Evolutionary conservation across 2,113 vertebrate genomes (phyloP).

Genomic region (Odontesthes bonariensis): DNA sequence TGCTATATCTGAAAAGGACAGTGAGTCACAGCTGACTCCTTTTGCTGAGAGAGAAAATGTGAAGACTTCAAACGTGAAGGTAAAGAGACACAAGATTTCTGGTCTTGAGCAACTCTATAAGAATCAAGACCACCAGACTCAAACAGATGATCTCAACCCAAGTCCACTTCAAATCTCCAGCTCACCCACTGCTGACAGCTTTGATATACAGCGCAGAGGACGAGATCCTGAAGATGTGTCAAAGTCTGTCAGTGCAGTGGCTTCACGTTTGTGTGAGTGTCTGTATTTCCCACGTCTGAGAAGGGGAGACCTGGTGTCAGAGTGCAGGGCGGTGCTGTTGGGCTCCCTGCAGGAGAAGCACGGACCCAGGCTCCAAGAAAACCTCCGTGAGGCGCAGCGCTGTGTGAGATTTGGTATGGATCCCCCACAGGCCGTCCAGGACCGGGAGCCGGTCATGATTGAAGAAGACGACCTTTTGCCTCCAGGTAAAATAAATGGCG

Average conservation of each 20-base stretch:
- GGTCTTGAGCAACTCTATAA: slow-evolving; percentile 28
- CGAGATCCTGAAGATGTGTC: not conserved
- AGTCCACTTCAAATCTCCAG: slow-evolving; percentile 10
- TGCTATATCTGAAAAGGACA: slow-evolving; percentile 6
- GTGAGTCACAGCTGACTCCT: slow-evolving; percentile 15
- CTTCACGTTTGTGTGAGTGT: slow-evolving; percentile 68
- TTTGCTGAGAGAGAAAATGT: slow-evolving; percentile 10
- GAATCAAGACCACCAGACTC: slow-evolving; percentile 13
- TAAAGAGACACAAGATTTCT: slow-evolving; percentile 7
- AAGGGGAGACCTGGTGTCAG: slow-evolving; percentile 74
- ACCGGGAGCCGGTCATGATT: not conserved
- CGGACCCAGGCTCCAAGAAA: slow-evolving; percentile 77
- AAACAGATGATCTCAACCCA: not conserved
- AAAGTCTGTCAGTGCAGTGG: slow-evolving; percentile 54
- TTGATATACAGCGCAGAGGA: slow-evolving; percentile 9
- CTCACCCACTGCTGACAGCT: slow-evolving; percentile 9
- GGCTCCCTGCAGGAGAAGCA: slow-evolving; percentile 74
- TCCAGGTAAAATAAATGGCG: slow-evolving; percentile 48
- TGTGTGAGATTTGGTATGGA: slow-evolving; percentile 2
- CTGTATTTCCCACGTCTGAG: slow-evolving; percentile 71
- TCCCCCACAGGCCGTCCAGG: not conserved
- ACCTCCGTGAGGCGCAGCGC: slow-evolving; percentile 52
- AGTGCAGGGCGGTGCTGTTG: slow-evolving; percentile 80
- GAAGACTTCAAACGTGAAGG: slow-evolving; percentile 20
- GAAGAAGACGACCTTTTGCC: slow-evolving; percentile 2